Percentiles rank a stretch among this genome's conserved stretches.
Evolutionary conservation across 2,113 vertebrate species (phyloP).

Genomic region (cattle (Bos taurus)): ARS-UCD2.0 NC_037333.1:52839001-52839500

Average conservation of each 20-base stretch:
- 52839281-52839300: neutral
- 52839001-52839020: neutral
- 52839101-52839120: conserved; percentile 10
- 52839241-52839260: neutral
- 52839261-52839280: neutral
- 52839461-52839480: too few species aligned
- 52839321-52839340: too few species aligned
- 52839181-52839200: neutral
- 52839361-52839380: too few species aligned
- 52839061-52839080: neutral
- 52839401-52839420: too few species aligned
- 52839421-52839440: too few species aligned
- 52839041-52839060: neutral
- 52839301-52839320: neutral
- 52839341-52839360: too few species aligned
- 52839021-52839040: neutral
- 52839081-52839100: neutral
- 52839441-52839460: too few species aligned
- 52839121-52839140: neutral
- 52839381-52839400: too few species aligned
- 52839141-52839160: conserved; percentile 5
- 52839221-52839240: neutral
- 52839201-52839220: neutral
- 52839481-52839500: too few species aligned
- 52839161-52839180: neutral